Conservation (phyloP, 2,888 invertebrate genomes). For the Eugnorisma glareosa region DNA sequence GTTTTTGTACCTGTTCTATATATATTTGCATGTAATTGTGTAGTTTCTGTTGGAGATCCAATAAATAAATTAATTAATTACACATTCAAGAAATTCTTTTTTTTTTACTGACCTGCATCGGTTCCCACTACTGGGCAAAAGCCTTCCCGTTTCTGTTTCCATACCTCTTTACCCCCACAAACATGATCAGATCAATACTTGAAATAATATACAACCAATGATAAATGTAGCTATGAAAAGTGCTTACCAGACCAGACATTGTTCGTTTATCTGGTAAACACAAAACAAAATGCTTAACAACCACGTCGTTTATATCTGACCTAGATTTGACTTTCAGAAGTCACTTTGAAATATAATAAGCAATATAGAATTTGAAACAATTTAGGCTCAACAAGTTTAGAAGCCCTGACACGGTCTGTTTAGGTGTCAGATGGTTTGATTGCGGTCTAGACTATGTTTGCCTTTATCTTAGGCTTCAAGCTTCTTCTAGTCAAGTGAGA, state of each 20-base stretch:
- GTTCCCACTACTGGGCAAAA: too few species aligned
- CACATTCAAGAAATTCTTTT: too few species aligned
- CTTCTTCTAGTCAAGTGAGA: not conserved
- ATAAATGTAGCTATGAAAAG: not conserved
- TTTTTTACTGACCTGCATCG: too few species aligned
- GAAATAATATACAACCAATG: too few species aligned
- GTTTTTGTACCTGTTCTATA: too few species aligned
- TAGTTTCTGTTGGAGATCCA: too few species aligned
- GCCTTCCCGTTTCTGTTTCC: too few species aligned
- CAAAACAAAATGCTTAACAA: constrained; percentile 8
- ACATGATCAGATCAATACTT: too few species aligned
- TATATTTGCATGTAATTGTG: too few species aligned
- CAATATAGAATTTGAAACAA: constrained; percentile 31
- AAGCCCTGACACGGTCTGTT: constrained; percentile 27
- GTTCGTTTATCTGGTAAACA: constrained; percentile 11
- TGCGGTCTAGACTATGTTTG: constrained; percentile 30
- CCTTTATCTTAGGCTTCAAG: constrained; percentile 11
- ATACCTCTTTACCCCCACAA: too few species aligned
- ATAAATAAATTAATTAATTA: too few species aligned
- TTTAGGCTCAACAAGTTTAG: constrained; percentile 31
- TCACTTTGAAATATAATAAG: constrained; percentile 33
- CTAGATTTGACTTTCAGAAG: constrained; percentile 22
- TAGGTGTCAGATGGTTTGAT: constrained; percentile 45
- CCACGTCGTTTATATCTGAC: constrained; percentile 25
- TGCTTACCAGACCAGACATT: not conserved